Evolutionary conservation across 2,888 invertebrate genomes (phyloP).

Genomic region (Steinernema hermaphroditum): DNA sequence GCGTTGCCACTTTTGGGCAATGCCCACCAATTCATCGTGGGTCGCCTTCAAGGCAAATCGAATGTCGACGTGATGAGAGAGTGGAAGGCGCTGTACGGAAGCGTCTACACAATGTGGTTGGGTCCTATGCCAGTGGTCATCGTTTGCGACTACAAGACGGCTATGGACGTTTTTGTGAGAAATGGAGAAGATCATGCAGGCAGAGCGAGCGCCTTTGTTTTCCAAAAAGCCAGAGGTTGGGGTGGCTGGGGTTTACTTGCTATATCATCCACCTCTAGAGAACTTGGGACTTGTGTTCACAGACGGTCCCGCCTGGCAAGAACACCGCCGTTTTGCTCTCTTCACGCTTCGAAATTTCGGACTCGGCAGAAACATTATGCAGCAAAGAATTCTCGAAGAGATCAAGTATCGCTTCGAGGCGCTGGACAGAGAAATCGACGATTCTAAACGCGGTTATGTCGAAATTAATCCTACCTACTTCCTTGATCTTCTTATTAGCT

Average conservation of each 20-base stretch:
- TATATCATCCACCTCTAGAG: not conserved
- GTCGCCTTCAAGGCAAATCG: not conserved
- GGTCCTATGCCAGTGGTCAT: not conserved
- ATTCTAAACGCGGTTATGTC: not conserved
- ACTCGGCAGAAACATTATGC: not conserved
- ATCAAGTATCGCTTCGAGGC: not conserved
- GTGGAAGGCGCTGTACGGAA: not conserved
- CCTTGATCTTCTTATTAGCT: constrained; percentile 44
- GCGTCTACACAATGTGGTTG: not conserved
- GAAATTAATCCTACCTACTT: constrained; percentile 8
- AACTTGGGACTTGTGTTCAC: not conserved
- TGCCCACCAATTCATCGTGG: not conserved
- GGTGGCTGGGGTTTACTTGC: not conserved
- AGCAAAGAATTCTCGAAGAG: constrained; percentile 6
- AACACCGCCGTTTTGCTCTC: not conserved
- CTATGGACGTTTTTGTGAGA: not conserved
- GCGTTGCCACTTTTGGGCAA: not conserved
- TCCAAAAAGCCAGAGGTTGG: not conserved
- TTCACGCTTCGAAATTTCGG: not conserved
- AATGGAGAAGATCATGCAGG: not conserved
- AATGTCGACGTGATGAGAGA: not conserved
- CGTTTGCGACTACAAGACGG: not conserved
- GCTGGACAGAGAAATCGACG: not conserved
- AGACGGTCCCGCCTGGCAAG: not conserved
- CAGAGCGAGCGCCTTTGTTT: not conserved